Evolutionary conservation across 2,888 invertebrate genomes (phyloP).

Genomic region (Megamerina dolium): DNA sequence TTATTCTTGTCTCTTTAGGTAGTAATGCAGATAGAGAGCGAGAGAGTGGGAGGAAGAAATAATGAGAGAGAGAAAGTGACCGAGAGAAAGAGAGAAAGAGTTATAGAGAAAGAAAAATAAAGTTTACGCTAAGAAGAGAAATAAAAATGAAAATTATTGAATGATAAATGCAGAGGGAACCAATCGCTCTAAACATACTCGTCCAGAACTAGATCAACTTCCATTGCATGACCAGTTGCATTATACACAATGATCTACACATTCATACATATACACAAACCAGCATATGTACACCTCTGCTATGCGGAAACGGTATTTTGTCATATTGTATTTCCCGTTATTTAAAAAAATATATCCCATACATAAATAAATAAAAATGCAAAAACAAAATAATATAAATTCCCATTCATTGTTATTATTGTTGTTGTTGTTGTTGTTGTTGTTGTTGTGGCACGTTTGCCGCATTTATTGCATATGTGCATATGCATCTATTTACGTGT

Average conservation of each 20-base stretch:
- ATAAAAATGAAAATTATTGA: neutral
- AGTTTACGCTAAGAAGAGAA: neutral
- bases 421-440: too few relatives aligned
- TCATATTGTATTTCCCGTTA: constrained; percentile 17
- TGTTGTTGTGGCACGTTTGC: too few relatives aligned
- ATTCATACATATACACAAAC: too few relatives aligned
- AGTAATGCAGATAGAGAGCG: neutral
- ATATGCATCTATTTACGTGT: neutral
- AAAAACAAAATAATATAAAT: neutral
- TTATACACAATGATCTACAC: too few relatives aligned
- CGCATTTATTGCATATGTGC: too few relatives aligned
- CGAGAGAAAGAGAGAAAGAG: neutral
- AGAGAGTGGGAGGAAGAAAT: neutral
- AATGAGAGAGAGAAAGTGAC: neutral
- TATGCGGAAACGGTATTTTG: constrained; percentile 21
- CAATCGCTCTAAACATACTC: too few relatives aligned
- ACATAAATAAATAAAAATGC: neutral
- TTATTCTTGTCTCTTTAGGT: too few relatives aligned
- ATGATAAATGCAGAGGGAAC: too few relatives aligned
- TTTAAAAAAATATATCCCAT: neutral
- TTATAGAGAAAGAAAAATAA: constrained; percentile 1
- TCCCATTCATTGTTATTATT: too few relatives aligned
- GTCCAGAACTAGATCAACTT: too few relatives aligned
- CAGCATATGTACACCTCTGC: constrained; percentile 16
- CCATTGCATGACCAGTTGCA: too few relatives aligned